Evolutionary conservation across 2,797 vertebrate genomes (phyloP), one percentile per base, ranked within the genome.

Genomic region (Anas flavirostris): DNA sequence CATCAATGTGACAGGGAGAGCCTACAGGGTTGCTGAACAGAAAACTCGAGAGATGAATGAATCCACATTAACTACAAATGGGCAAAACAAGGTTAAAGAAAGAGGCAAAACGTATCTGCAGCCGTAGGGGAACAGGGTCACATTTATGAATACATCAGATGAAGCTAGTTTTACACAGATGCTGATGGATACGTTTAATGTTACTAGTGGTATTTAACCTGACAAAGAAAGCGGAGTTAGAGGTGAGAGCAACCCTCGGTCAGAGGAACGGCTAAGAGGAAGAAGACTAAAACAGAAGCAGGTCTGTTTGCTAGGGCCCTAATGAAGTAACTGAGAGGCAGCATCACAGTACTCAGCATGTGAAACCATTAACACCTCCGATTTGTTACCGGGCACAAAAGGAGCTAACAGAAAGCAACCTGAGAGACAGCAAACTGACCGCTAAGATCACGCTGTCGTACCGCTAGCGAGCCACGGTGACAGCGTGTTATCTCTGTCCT

Each of bases 81-180:
- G 33, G 46, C 58, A 41, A 69, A 86, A 39, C 5, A 16, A 18
- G 50, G 37, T 70, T 68, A 75, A 80, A 68, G 37, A 26, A 87
- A n/a, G 60, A 87, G 31, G n/a, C 53, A 50, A 89, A 75, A 75
- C 8, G 18, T n/a, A 70, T 19, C 76, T 66, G 66, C 55, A 87
- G 62, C 31, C 18, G 48, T 77, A 19, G 55, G 66, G 80, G 62
- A 66, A 18, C 37, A 43, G 37, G 21, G 12, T 64, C 64, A 8
- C 43, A 2, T 60, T 77, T 70, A 26, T 1, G 4, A 39, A 14
- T 48, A 23, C 43, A 37, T 80, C 0, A 0, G 18, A 12, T n/a
- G 31, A 35, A 26, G 23, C 37, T 33, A 4, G 46, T 70, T 93
- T 87, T 84, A 41, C 2, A 8, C 19, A 56, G 64, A 33, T 10